phyloP scores from a whole-genome alignment of 2,797 vertebrate genomes.

The Gymnothorax reevesii region DNA sequence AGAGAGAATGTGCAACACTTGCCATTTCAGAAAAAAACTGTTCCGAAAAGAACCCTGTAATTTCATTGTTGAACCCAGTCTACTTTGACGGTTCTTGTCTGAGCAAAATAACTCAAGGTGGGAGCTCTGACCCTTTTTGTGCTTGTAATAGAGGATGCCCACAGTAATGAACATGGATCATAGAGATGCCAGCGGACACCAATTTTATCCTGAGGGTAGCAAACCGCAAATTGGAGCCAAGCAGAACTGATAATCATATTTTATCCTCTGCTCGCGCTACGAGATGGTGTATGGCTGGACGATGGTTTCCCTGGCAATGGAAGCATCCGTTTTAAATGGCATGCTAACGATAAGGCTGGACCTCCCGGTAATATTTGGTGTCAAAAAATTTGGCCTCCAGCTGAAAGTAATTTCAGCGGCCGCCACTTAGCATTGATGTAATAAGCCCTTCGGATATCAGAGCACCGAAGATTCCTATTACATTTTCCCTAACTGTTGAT shows the following conservation, averaged over 20 bases:
- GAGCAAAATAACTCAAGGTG: too few relatives aligned
- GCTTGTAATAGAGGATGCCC: too few relatives aligned
- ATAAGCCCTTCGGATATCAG: not conserved
- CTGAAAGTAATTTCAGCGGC: not conserved
- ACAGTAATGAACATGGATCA: too few relatives aligned
- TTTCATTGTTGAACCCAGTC: too few relatives aligned
- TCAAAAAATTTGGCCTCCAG: not conserved
- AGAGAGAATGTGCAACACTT: not conserved
- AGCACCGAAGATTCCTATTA: not conserved
- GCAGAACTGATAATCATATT: not conserved
- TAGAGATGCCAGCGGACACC: too few relatives aligned
- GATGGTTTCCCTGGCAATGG: not conserved
- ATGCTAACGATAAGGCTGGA: not conserved
- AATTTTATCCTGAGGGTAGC: not conserved
- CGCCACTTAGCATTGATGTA: not conserved
- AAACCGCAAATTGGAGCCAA: not conserved
- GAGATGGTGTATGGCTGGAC: not conserved
- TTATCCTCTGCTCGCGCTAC: not conserved
- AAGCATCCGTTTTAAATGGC: not conserved
- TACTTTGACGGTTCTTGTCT: too few relatives aligned
- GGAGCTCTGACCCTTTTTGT: too few relatives aligned
- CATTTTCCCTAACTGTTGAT: not conserved
- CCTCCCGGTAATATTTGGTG: not conserved
- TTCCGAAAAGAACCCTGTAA: too few relatives aligned
- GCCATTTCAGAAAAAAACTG: too few relatives aligned